Evolutionary conservation across 2,888 invertebrate species (phyloP), one percentile per base, ranked within the genome.

Genomic region (Ditylenchus weischeri): DNA sequence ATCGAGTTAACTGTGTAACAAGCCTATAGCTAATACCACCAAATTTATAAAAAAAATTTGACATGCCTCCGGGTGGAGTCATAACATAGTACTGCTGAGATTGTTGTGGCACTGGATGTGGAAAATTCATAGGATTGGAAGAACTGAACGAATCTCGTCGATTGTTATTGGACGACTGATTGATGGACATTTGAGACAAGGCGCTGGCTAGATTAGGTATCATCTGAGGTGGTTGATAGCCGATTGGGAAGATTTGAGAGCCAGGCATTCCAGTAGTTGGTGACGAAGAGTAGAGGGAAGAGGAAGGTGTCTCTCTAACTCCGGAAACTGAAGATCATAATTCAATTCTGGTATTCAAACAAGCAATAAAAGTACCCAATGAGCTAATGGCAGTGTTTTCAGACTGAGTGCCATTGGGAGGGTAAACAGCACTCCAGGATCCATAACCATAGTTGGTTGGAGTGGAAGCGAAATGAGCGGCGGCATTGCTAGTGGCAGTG

Each of bases 361-460:
- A 29, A 36, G 62, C 62, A 10, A 68, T 62, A 59, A 72, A 69
- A 29, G 64, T 74, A 54, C 54, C 54, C 23, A 54, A 29, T 54
- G 54, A 29, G 29, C 29, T 54, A 11, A 54, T 65, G 43, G 49
- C 60, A 43, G 38, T 58, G 49, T 61, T 61, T 29, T 29, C 38
- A 59, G 36, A 35, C 59, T 35, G 36, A 19, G 59, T 19, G 11
- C 43, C 35, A 19, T 57, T 65, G 7, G 70, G 65, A 13, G 68
- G 67, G 59, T 74, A 76, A 10, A 73, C 70, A 13, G 73, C 68
- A 60, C 65, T 67, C 71, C 70, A 74, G 38, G 69, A 70, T 35
- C 75, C 73, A 62, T 69, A 77, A n/a, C 74, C 73, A 62, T 74
- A 78, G 49, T 69, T 67, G n/a, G 66, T 65, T 0, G 76, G 75